Percentiles rank a stretch among this genome's conserved stretches.
phyloP scores from a whole-genome alignment of 2,797 vertebrate genomes.

The Tokudaia tokunoshimensis region DNA sequence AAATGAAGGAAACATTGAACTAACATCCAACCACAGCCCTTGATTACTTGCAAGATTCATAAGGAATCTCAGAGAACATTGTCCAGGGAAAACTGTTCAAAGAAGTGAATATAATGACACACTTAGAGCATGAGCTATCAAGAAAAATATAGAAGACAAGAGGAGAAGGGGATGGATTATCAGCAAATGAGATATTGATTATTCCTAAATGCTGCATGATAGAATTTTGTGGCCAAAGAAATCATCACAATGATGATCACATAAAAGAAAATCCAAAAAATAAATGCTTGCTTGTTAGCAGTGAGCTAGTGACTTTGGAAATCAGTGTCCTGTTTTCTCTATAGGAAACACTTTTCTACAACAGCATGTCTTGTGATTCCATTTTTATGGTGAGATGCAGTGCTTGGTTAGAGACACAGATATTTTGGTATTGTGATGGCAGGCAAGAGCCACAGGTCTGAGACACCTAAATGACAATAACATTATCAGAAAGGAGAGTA shows the following conservation, averaged over 20 bases:
- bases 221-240: not conserved
- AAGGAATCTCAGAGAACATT: not conserved
- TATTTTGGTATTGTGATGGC: not conserved
- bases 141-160: not conserved
- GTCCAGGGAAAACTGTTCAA: not conserved
- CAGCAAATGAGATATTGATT: not conserved
- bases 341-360: not conserved
- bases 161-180: not conserved
- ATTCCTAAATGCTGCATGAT: not conserved
- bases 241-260: not conserved
- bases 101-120: not conserved
- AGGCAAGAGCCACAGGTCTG: not conserved
- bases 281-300: not conserved
- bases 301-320: not conserved
- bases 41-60: not conserved
- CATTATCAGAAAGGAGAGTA: not conserved
- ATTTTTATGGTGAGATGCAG: not conserved
- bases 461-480: not conserved
- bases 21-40: not conserved
- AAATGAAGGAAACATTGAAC: not conserved
- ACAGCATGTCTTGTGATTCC: not conserved
- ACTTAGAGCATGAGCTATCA: not conserved
- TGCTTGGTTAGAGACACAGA: not conserved
- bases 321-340: not conserved
- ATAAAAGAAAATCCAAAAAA: constrained; percentile 16